phyloP scores from a whole-genome alignment of 2,888 invertebrate genomes.

The Eristalis arbustorum region DNA sequence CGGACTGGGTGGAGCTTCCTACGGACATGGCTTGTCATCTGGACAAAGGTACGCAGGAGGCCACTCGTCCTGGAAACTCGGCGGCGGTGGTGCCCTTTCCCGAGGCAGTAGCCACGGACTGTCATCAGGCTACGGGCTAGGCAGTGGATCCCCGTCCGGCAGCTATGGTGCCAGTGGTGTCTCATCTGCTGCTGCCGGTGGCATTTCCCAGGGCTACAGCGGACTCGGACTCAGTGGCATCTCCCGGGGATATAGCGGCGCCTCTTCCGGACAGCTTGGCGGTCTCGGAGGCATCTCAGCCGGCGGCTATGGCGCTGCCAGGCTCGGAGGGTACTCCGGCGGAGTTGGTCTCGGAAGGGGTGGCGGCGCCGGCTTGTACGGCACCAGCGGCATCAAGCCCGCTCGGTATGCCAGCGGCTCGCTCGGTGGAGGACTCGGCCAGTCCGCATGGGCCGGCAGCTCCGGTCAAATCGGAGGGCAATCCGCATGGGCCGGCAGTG shows the following conservation, averaged over 20 bases:
- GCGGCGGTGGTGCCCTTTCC: neutral
- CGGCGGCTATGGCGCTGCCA: neutral
- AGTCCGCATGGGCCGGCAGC: conserved; percentile 18
- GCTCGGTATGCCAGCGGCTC: conserved; percentile 4
- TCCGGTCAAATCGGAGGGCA: neutral
- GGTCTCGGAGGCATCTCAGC: neutral
- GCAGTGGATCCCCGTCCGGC: conserved; percentile 3
- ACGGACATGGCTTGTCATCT: neutral
- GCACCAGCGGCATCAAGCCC: neutral
- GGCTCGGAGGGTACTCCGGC: conserved; percentile 42
- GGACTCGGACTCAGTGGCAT: neutral
- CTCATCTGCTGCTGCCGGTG: neutral
- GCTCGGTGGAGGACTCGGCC: conserved; percentile 15
- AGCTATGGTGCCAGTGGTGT: conserved; percentile 25
- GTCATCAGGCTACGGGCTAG: conserved; percentile 21
- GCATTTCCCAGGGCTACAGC: conserved; percentile 27
- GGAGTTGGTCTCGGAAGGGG: conserved; percentile 1
- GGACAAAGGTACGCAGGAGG: too few relatives aligned
- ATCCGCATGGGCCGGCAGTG: conserved; percentile 8
- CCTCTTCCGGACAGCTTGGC: conserved; percentile 11
- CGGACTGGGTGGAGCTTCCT: neutral
- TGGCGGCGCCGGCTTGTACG: neutral
- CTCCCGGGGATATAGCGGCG: neutral
- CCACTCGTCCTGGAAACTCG: too few relatives aligned
- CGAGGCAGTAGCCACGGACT: neutral